Evolutionary conservation across 1,140 invertebrate species (phyloP), one percentile per base, ranked within the genome.

Genomic region (Plutomurus gul): DNA sequence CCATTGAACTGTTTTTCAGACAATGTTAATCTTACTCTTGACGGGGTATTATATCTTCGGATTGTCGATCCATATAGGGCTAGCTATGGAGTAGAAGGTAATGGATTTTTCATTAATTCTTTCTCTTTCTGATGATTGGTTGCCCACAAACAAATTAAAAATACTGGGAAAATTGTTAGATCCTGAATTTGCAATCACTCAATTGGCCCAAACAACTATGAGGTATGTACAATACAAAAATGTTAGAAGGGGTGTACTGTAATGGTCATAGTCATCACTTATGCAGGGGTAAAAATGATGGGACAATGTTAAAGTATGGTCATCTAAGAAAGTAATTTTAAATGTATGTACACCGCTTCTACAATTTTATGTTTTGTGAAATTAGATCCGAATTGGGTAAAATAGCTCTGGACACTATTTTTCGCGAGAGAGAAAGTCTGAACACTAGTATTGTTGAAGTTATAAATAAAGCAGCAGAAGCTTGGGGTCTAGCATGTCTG

Each of bases 121-220:
- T 43, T n/a, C 10, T 33, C 3, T 33, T 65, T 7, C 0, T 22
- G 3, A 51, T 22, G 18, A n/a, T 6, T 36, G 5, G n/a, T 65
- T 16, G 56, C 18, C 30, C n/a, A 56, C 6, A 5, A 1, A 36
- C 47, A n/a, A n/a, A 22, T 20, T 51, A 10, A 16, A 49, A 22
- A 3, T 22, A 5, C 6, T 49, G 46, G 1, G n/a, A 20, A 16
- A 43, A n/a, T 65, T 36, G 10, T 16, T 65, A 65, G 98, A 99
- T 89, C 96, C 97, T 18, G 97, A 99, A 88, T 99, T 98, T 91
- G 98, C 98, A 4, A 96, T 99, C 75, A 99, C 96, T 46, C 98
- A 99, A 87, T 88, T 99, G 46, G 98, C 98, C 0, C 98, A 99
- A 89, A 99, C 98, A 0, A 99, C 98, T 11, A 99, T 99, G 98